Percentiles rank a stretch among this genome's conserved stretches.
These are phyloP conservation scores for Aphelinus certus DNA, from an alignment of 1,140 invertebrate species.

Conservation along the genomic window DNA sequence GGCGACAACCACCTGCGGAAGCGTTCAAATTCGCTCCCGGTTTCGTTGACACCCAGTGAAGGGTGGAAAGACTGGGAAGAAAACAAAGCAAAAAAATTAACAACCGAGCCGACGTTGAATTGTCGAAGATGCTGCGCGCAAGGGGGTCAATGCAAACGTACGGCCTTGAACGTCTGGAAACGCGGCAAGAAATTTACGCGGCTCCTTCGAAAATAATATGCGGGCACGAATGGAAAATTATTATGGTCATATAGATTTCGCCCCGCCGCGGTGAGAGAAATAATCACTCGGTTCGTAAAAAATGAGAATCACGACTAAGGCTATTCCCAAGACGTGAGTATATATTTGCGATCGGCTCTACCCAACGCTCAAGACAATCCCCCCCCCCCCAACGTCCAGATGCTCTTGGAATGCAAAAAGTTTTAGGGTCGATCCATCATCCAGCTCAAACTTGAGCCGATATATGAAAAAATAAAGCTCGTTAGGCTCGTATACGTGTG, in stretches of 20 bases:
- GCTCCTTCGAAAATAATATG: constrained; percentile 41
- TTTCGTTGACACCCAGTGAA: no score
- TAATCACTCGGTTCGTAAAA: constrained; percentile 26
- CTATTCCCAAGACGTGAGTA: constrained; percentile 1
- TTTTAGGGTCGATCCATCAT: no score
- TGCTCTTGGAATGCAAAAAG: no score
- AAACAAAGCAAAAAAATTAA: no score
- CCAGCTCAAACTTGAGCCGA: no score
- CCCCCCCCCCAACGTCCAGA: no score
- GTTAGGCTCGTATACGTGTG: no score
- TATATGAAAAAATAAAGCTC: no score
- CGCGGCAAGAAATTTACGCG: constrained; percentile 38
- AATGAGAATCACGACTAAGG: constrained; percentile 30
- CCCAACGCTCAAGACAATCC: not conserved
- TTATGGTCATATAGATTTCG: constrained; percentile 31
- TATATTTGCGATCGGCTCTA: constrained; percentile 25
- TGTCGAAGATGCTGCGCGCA: constrained; percentile 18
- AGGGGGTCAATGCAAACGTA: constrained; percentile 39
- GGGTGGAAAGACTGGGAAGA: no score
- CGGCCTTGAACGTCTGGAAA: not conserved
- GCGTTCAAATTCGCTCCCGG: no score
- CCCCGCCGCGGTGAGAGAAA: constrained; percentile 5
- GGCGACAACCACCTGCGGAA: no score
- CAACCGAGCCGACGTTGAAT: no score
- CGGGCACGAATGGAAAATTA: constrained; percentile 32